Evolutionary conservation across 2,888 invertebrate genomes (phyloP), one percentile per base, ranked within the genome.

Genomic region (Agrochola lychnidis): DNA sequence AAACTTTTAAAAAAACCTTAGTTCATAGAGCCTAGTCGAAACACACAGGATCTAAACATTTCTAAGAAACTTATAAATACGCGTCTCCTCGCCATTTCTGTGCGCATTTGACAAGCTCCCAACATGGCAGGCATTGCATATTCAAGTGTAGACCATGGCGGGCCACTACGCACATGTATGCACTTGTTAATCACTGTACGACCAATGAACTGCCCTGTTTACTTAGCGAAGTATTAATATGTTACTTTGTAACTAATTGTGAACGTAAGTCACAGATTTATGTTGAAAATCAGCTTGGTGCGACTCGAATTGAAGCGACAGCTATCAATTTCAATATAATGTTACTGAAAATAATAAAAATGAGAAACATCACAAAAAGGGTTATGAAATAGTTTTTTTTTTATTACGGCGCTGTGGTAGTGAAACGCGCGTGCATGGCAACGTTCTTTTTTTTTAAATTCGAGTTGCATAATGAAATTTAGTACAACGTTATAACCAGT

Each of bases 91-190:
- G 22, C 63, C 74, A 80, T 77, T 75, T 74, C 42, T 90, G 85
- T 89, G 66, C 87, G 72, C 83, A 85, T 86, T 87, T 88, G 88
- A 88, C 87, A 84, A 78, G 86, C 4, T 81, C 90, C 87, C 19
- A 85, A 88, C 82, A 91, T 82, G 91, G 91, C 48, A 30, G 25
- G 73, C 83, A 87, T 90, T 89, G 89, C 88, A 84, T 88, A 90
- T 89, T 86, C 90, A 87, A 86, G 77, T 79, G 69, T 84, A 68
- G 75, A 73, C 69, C 61, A 45, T 76, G 69, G 61, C 76, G 16
- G 16, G 42, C 83, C 81, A 75, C 78, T 76, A 83, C 73, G 73
- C 68, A 80, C 84, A 79, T 79, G 80, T 84, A 72, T 74, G 67
- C 67, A 70, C 82, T 76, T 73, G 83, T 73, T 87, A 84, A 87